These are phyloP conservation scores for Macheiramphus alcinus DNA, from an alignment of 2,113 vertebrate species.

Conservation along the genomic window DNA sequence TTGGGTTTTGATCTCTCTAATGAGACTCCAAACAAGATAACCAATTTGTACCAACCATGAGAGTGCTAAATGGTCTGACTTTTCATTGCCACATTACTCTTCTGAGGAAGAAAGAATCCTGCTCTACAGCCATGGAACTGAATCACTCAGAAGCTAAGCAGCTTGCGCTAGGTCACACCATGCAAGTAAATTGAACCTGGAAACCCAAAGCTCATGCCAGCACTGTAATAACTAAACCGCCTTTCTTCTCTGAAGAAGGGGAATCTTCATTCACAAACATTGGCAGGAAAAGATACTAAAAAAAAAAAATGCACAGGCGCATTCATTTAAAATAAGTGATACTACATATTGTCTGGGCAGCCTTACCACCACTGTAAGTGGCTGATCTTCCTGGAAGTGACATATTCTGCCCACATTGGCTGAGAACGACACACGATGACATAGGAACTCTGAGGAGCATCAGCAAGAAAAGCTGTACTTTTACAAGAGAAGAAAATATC, in stretches of 20 bases:
- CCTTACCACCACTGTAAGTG: neutral
- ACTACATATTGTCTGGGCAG: neutral
- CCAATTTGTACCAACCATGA: neutral
- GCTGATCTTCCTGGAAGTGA: neutral
- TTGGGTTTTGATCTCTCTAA: neutral
- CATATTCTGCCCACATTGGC: neutral
- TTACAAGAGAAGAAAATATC: neutral
- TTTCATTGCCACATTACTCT: neutral
- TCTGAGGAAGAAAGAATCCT: neutral
- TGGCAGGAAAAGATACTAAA: neutral
- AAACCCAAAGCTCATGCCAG: neutral
- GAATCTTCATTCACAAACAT: neutral
- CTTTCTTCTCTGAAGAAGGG: neutral
- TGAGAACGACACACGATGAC: rapidly evolving
- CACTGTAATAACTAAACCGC: neutral
- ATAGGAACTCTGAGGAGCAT: neutral
- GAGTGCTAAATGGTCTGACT: neutral
- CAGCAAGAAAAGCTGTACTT: neutral
- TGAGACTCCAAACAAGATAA: neutral
- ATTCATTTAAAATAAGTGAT: neutral
- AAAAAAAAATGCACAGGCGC: no score
- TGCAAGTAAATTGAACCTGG: neutral
- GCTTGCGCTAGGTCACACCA: neutral
- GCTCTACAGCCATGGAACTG: neutral
- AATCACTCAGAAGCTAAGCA: neutral